Evolutionary conservation across 2,113 vertebrate genomes (phyloP).

Genomic region (Entomyzon cyanotis): DNA sequence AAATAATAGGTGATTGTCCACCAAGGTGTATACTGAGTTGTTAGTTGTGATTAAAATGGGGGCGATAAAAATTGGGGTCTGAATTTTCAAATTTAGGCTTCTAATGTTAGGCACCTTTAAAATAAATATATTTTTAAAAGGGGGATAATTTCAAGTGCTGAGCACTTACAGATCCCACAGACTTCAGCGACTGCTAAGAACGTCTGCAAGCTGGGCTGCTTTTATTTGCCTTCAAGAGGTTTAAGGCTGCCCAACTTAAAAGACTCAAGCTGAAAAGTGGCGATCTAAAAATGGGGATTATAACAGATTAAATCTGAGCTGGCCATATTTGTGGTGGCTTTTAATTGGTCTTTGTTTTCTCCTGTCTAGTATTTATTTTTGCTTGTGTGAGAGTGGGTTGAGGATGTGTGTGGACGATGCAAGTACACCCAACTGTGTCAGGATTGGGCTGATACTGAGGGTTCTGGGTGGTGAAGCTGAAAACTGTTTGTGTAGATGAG

Average conservation of each 20-base stretch:
- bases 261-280: not conserved
- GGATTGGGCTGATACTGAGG: not conserved
- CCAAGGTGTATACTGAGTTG: not conserved
- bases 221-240: not conserved
- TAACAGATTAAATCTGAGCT: constrained; percentile 12
- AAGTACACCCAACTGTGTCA: not conserved
- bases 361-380: constrained; percentile 28
- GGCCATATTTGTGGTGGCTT: constrained; percentile 18
- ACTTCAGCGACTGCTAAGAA: not conserved
- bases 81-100: constrained; percentile 36
- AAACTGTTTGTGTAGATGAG: not conserved
- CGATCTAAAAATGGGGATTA: not conserved
- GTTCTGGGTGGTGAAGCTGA: not conserved
- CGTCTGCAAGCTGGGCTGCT: not conserved
- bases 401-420: not conserved
- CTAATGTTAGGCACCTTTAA: constrained; percentile 15
- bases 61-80: constrained; percentile 1
- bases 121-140: constrained; percentile 27
- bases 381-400: not conserved
- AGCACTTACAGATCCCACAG: not conserved
- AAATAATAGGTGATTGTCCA: not conserved
- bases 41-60: not conserved
- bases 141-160: constrained; percentile 22
- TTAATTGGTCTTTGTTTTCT: not conserved
- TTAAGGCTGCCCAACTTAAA: not conserved